phyloP scores from a whole-genome alignment of 2,888 invertebrate species.

The Caenorhabditis sulstoni region DNA sequence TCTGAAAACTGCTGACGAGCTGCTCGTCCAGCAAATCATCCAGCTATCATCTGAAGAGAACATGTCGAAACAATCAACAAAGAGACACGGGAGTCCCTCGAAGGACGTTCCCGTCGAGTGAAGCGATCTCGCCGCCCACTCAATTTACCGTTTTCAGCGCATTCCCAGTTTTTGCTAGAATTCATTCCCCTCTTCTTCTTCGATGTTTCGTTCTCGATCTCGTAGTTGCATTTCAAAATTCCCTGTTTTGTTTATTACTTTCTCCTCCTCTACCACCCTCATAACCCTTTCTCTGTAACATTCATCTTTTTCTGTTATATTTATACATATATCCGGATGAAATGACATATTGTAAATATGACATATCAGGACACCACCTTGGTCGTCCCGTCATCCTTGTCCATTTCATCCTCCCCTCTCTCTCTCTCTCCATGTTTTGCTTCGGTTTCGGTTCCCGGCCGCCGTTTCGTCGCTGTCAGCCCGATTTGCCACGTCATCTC shows the following conservation, averaged over 20 bases:
- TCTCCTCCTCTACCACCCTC: neutral
- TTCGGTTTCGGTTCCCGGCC: conserved; percentile 4
- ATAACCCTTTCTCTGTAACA: conserved; percentile 2
- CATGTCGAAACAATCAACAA: neutral
- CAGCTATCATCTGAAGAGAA: neutral
- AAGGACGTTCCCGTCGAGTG: neutral
- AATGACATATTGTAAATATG: conserved; percentile 57
- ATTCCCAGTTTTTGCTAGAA: conserved; percentile 17
- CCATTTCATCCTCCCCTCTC: conserved; percentile 15
- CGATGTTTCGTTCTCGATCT: conserved; percentile 33
- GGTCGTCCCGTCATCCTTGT: conserved; percentile 11
- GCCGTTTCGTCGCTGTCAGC: conserved; percentile 1
- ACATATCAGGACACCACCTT: conserved; percentile 33
- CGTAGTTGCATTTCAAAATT: conserved; percentile 41
- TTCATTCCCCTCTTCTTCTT: conserved; percentile 6
- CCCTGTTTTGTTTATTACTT: conserved; percentile 8
- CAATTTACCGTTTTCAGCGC: conserved; percentile 3
- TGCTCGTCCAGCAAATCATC: neutral
- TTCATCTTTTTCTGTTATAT: conserved; percentile 1
- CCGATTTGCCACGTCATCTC: conserved; percentile 19
- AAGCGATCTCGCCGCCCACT: conserved; percentile 17
- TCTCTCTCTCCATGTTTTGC: neutral
- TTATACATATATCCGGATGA: conserved; percentile 16
- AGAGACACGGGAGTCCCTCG: no score
- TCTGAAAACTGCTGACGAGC: conserved; percentile 4